These are phyloP conservation scores for Blastomussa wellsi DNA, from an alignment of 92 coral and sea anemone species.

Conservation along the genomic window DNA sequence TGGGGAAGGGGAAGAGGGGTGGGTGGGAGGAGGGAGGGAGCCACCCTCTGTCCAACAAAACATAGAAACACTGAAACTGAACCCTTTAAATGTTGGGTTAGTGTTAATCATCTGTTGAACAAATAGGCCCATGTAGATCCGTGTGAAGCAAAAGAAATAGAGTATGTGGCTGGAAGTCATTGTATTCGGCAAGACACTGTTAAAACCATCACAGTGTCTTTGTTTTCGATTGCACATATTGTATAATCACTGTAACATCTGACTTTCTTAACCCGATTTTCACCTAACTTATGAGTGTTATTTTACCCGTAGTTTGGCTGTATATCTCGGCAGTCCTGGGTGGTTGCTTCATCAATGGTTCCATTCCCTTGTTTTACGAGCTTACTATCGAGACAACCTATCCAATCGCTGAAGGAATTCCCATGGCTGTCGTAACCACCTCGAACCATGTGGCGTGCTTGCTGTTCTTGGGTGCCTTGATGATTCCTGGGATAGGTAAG, in stretches of 20 bases:
- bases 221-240: not conserved
- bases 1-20: too few relatives aligned
- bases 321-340: conserved; percentile 87
- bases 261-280: not conserved
- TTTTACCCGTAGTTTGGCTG: conserved; percentile 63
- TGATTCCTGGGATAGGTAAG: conserved; percentile 89
- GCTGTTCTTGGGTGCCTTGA: conserved; percentile 74
- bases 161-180: too few relatives aligned
- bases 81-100: too few relatives aligned
- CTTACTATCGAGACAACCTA: conserved; percentile 81
- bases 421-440: conserved; percentile 84
- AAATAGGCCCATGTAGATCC: too few relatives aligned
- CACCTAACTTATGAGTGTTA: not conserved
- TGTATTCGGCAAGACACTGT: too few relatives aligned
- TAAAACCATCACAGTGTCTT: too few relatives aligned
- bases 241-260: not conserved
- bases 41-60: too few relatives aligned
- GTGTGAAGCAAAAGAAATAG: too few relatives aligned
- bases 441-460: conserved; percentile 85
- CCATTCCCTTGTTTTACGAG: conserved; percentile 84
- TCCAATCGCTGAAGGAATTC: conserved; percentile 88
- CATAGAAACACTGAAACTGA: too few relatives aligned
- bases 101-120: too few relatives aligned
- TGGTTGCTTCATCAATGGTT: conserved; percentile 89
- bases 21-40: too few relatives aligned